Conservation (phyloP, 2,888 invertebrate species). For the Acronicta leporina region DNA sequence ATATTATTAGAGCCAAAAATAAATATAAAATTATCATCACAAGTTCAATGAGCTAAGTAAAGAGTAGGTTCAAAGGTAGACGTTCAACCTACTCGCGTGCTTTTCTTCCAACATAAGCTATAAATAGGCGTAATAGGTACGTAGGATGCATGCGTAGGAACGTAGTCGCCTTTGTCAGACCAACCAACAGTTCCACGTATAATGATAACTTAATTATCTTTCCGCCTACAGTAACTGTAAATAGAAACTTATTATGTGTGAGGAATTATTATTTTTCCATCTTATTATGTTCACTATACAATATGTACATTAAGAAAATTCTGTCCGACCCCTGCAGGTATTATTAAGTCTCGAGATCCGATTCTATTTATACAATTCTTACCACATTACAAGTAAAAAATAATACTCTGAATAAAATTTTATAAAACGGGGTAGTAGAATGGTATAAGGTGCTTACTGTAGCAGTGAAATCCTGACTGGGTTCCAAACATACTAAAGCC, state of each 20-base stretch:
- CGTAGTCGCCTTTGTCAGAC: not conserved
- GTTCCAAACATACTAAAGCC: too few species aligned
- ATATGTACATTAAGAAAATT: too few species aligned
- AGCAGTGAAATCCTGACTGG: too few species aligned
- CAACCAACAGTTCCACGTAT: not conserved
- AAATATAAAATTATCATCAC: slow-evolving; percentile 6
- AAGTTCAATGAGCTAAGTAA: slow-evolving; percentile 16
- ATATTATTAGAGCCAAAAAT: too few species aligned
- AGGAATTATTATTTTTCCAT: not conserved
- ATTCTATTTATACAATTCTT: too few species aligned
- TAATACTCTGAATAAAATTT: too few species aligned
- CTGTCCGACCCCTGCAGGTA: too few species aligned
- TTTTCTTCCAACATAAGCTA: slow-evolving; percentile 27
- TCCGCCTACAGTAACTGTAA: slow-evolving; percentile 10
- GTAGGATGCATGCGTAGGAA: slow-evolving; percentile 17
- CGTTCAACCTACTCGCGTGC: slow-evolving; percentile 7
- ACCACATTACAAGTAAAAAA: too few species aligned
- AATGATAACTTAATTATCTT: slow-evolving; percentile 5
- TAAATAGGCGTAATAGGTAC: slow-evolving; percentile 32
- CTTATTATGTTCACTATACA: not conserved
- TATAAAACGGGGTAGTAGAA: too few species aligned
- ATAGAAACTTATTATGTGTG: not conserved
- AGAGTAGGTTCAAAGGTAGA: not conserved
- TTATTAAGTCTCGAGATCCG: too few species aligned
- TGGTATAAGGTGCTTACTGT: too few species aligned